Conservation (phyloP, 2,888 invertebrate species). For the Platerodrilus igneus region DNA sequence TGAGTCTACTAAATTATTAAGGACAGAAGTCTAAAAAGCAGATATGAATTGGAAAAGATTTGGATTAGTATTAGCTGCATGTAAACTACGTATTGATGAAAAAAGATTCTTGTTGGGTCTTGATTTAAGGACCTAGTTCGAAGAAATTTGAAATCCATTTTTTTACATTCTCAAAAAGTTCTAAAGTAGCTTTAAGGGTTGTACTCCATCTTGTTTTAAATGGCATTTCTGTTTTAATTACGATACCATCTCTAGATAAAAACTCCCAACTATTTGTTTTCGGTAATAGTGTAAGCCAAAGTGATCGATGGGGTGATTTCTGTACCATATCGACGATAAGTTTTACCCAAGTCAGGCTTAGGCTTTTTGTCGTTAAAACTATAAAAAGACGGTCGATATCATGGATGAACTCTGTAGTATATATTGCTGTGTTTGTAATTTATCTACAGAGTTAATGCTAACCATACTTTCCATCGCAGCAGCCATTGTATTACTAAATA, state of each 20-base stretch:
- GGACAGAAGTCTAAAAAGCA: constrained; percentile 13
- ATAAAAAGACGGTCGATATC: constrained; percentile 22
- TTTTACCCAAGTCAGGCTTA: constrained; percentile 13
- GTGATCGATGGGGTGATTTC: constrained; percentile 11
- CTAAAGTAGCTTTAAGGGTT: constrained; percentile 9
- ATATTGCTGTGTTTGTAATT: constrained; percentile 6
- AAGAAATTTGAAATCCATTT: constrained; percentile 4
- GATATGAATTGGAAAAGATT: constrained; percentile 18
- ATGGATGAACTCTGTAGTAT: constrained; percentile 18
- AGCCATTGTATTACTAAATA: constrained; percentile 9
- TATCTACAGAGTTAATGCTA: neutral
- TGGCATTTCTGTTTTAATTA: constrained; percentile 14
- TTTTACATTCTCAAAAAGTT: constrained; percentile 1
- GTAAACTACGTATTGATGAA: constrained; percentile 15
- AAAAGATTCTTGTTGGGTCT: constrained; percentile 16
- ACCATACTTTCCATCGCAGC: constrained; percentile 1
- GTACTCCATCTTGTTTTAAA: constrained; percentile 19
- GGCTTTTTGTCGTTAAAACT: constrained; percentile 16
- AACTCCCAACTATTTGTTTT: constrained; percentile 15
- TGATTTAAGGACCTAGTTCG: constrained; percentile 8
- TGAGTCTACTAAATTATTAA: constrained; percentile 20
- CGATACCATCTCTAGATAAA: constrained; percentile 2
- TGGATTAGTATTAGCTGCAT: constrained; percentile 17
- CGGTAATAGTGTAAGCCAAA: constrained; percentile 6
- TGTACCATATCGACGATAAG: too few relatives aligned